Conservation (phyloP, 2,113 vertebrate genomes). For the Archocentrus centrarchus region DNA sequence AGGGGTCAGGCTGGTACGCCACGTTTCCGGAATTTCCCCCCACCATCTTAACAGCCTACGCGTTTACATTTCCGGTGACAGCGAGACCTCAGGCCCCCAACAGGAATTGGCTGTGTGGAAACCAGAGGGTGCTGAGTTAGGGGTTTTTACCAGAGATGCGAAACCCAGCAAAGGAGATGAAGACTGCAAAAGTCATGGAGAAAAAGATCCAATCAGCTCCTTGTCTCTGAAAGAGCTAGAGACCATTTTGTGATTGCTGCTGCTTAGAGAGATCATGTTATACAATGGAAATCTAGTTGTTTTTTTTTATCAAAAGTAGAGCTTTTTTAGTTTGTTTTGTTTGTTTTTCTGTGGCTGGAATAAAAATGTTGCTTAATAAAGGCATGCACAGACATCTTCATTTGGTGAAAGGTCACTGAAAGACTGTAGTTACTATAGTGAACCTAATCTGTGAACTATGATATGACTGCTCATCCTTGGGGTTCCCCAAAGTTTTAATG, state of each 20-base stretch:
- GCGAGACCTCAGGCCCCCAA: constrained; percentile 43
- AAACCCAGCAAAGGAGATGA: constrained; percentile 18
- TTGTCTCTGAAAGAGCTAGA: constrained; percentile 75
- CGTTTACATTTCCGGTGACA: constrained; percentile 43
- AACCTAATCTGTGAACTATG: neutral
- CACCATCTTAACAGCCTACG: constrained; percentile 57
- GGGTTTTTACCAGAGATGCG: constrained; percentile 25
- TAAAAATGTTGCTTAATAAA: neutral
- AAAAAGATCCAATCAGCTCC: constrained; percentile 46
- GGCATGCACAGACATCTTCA: neutral
- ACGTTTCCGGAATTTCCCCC: constrained; percentile 29
- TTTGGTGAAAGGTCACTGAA: neutral
- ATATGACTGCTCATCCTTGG: no score
- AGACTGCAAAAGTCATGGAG: constrained; percentile 24
- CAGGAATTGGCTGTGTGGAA: constrained; percentile 42
- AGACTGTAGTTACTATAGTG: neutral
- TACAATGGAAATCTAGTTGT: neutral
- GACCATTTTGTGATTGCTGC: constrained; percentile 72
- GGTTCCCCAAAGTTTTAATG: neutral
- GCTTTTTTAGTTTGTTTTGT: neutral
- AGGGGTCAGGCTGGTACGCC: constrained; percentile 43
- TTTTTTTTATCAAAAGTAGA: neutral
- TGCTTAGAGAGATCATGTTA: neutral
- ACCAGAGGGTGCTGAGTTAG: constrained; percentile 15
- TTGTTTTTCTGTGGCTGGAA: neutral